Evolutionary conservation across 2,797 vertebrate species (phyloP).

Genomic region (Catharus ustulatus): DNA sequence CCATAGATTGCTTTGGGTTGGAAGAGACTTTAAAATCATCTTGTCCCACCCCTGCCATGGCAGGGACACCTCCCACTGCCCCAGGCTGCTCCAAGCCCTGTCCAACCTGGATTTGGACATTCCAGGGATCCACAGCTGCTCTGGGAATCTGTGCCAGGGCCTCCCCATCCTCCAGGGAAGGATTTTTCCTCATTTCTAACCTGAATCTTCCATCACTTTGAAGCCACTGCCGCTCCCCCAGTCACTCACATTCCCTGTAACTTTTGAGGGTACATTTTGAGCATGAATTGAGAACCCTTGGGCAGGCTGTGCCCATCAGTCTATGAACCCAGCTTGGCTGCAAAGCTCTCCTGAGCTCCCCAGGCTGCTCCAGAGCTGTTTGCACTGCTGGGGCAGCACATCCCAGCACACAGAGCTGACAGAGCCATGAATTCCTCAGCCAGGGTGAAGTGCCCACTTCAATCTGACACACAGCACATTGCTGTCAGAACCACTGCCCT

Average conservation of each 20-base stretch:
- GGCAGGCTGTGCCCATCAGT: rapidly evolving
- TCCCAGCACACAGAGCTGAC: background rate
- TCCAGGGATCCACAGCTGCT: background rate
- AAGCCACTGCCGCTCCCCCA: rapidly evolving
- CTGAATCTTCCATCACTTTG: too few species aligned
- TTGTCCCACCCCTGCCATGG: rapidly evolving
- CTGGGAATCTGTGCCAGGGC: background rate
- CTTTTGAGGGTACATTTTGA: background rate
- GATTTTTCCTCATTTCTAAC: too few species aligned
- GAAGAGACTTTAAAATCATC: background rate
- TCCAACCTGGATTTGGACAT: background rate
- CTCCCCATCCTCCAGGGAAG: background rate
- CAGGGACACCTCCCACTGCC: background rate
- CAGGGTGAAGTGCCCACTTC: background rate
- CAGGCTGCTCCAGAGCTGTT: rapidly evolving
- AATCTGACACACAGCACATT: background rate
- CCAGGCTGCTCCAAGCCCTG: rapidly evolving
- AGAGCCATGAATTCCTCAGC: background rate
- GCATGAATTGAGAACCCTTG: background rate
- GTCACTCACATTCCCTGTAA: rapidly evolving
- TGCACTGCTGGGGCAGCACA: background rate
- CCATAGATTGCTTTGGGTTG: background rate
- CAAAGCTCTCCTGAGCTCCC: background rate
- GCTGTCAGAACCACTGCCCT: conserved; percentile 1
- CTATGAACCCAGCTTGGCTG: rapidly evolving